Evolutionary conservation across 2,888 invertebrate species (phyloP).

Genomic region (Rotaria magnacalcarata): DNA sequence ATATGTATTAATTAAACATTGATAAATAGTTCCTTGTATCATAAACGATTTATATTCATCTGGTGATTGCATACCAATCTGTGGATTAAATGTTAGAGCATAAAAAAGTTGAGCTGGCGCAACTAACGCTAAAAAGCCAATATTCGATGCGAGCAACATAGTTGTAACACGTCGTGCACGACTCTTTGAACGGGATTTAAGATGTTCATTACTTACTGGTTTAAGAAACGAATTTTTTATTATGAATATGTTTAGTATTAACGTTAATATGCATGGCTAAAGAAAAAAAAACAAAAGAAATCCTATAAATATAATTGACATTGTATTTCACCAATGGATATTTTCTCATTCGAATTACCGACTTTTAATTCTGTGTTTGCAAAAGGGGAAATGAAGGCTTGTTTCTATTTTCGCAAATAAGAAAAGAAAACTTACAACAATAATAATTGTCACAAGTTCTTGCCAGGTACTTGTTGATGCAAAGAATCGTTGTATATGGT

Average conservation of each 20-base stretch:
- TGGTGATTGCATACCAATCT: too few species aligned
- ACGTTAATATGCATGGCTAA: slow-evolving; percentile 34
- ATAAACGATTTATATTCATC: not conserved
- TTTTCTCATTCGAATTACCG: too few species aligned
- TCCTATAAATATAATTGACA: not conserved
- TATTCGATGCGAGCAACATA: slow-evolving; percentile 10
- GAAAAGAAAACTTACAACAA: not conserved
- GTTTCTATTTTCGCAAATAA: too few species aligned
- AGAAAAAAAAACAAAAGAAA: not conserved
- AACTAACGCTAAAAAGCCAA: not conserved
- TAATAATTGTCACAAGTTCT: not conserved
- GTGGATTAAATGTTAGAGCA: not conserved
- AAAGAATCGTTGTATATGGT: not conserved
- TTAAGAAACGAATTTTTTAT: slow-evolving; percentile 11
- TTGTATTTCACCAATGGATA: too few species aligned
- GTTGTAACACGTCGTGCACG: slow-evolving; percentile 24
- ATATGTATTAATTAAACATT: slow-evolving; percentile 36
- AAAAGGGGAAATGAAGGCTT: not conserved
- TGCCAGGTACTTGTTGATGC: not conserved
- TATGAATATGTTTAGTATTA: slow-evolving; percentile 29
- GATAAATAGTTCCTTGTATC: not conserved
- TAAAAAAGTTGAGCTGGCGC: slow-evolving; percentile 7
- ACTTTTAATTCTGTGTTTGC: not conserved
- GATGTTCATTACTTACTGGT: slow-evolving; percentile 3
- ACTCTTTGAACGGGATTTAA: not conserved